A percentile compares a stretch with the other conserved stretches of the same genome.
Evolutionary conservation across 2,888 invertebrate genomes (phyloP).

Genomic region (Nasonia oneida): DNA sequence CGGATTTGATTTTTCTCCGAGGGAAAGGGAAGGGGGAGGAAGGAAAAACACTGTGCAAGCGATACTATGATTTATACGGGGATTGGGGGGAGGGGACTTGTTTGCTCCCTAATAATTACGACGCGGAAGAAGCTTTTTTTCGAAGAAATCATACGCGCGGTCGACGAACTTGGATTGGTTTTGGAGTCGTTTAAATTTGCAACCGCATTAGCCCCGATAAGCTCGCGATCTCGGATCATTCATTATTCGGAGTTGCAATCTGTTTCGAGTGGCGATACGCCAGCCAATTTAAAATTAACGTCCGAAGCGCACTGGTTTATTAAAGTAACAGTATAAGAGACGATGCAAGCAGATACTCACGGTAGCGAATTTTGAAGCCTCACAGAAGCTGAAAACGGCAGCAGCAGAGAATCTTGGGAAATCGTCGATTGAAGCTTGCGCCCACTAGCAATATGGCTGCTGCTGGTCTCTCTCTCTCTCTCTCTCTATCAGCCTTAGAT

Average conservation of each 20-base stretch:
- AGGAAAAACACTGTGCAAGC: background rate
- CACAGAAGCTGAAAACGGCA: background rate
- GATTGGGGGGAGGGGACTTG: background rate
- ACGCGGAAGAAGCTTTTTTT: background rate
- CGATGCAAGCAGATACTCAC: slow-evolving; percentile 29
- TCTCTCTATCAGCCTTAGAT: background rate
- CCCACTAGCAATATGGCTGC: slow-evolving; percentile 52
- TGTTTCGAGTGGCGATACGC: background rate
- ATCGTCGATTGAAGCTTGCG: slow-evolving; percentile 2
- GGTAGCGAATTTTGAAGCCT: background rate
- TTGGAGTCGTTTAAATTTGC: background rate
- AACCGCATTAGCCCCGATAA: background rate
- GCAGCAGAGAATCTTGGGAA: background rate
- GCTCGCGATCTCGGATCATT: background rate
- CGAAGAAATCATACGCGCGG: background rate
- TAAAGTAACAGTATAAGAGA: background rate
- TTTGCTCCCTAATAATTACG: background rate
- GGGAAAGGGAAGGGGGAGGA: background rate
- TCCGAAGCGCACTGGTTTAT: background rate
- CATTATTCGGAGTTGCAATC: slow-evolving; percentile 12
- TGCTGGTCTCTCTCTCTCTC: slow-evolving; percentile 13
- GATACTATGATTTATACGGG: background rate
- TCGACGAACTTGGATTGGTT: background rate
- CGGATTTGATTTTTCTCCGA: slow-evolving; percentile 11
- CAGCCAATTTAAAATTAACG: too few relatives aligned